Percentiles rank a stretch among this genome's conserved stretches.
Conservation (phyloP, 2,888 invertebrate species). For the Pasiphila rectangulata region DNA sequence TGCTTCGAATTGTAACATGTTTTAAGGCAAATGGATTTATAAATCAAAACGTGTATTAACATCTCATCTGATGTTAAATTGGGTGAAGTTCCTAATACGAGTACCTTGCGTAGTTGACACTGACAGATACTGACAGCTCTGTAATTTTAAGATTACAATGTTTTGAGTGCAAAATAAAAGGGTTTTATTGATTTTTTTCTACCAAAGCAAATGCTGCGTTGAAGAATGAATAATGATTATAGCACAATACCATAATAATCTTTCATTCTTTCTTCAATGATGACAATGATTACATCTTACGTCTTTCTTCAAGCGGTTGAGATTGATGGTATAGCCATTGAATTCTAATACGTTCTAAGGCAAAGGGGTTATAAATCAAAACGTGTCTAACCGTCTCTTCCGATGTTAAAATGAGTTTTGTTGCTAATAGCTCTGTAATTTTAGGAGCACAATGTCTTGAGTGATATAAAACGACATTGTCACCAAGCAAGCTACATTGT, state of each 20-base stretch:
- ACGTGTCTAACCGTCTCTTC: background rate
- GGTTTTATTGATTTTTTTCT: too few species aligned
- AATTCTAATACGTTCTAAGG: slow-evolving; percentile 7
- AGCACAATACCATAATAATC: too few species aligned
- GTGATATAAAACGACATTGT: too few species aligned
- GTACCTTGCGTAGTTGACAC: too few species aligned
- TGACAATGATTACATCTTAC: slow-evolving; percentile 36
- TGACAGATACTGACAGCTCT: too few species aligned
- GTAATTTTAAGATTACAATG: background rate
- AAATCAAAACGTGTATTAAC: background rate
- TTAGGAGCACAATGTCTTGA: background rate
- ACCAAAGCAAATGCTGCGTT: too few species aligned
- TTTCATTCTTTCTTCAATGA: too few species aligned
- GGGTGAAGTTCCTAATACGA: too few species aligned
- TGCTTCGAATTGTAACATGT: slow-evolving; percentile 9
- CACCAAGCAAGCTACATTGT: too few species aligned
- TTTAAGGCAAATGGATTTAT: slow-evolving; percentile 7
- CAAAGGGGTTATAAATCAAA: slow-evolving; percentile 2
- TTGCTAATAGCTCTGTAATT: too few species aligned
- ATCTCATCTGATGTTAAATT: background rate
- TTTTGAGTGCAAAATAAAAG: background rate
- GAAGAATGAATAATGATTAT: too few species aligned
- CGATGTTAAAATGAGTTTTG: background rate
- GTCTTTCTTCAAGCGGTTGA: slow-evolving; percentile 24
- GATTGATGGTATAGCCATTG: slow-evolving; percentile 26